Conservation (phyloP, 2,113 vertebrate species). For the Fulmarus glacialis region DNA sequence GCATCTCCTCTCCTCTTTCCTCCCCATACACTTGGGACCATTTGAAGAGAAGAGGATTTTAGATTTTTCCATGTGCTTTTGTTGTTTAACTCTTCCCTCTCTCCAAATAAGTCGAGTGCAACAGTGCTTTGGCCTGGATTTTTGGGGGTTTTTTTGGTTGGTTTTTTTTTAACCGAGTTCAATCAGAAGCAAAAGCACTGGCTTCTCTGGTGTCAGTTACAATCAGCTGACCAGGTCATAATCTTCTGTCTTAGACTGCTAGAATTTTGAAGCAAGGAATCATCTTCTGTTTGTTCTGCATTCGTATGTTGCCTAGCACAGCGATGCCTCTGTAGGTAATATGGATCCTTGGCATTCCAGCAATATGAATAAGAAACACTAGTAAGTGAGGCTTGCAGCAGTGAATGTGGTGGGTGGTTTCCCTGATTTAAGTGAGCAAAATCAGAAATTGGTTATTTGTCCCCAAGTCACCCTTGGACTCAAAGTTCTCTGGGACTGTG, state of each 20-base stretch:
- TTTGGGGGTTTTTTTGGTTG: background rate
- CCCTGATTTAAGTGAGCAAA: background rate
- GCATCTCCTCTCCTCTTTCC: background rate
- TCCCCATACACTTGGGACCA: background rate
- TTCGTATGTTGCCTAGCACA: background rate
- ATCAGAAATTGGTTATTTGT: background rate
- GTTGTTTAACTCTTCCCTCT: background rate
- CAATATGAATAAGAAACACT: background rate
- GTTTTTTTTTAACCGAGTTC: background rate
- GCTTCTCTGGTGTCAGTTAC: background rate
- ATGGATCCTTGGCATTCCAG: background rate
- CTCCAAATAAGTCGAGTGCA: background rate
- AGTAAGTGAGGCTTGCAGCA: background rate
- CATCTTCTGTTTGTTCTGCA: background rate
- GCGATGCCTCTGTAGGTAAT: background rate
- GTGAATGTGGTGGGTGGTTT: background rate
- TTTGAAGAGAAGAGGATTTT: background rate
- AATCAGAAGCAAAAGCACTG: background rate
- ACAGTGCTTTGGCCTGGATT: background rate
- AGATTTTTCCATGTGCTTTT: background rate
- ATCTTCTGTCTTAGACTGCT: background rate
- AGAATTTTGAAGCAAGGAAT: background rate
- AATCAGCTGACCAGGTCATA: background rate
- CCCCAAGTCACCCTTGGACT: background rate
- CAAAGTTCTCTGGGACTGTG: background rate